Evolutionary conservation across 2,113 vertebrate species (phyloP), one percentile per base, ranked within the genome.

Genomic region (Porphyrio hochstetteri): DNA sequence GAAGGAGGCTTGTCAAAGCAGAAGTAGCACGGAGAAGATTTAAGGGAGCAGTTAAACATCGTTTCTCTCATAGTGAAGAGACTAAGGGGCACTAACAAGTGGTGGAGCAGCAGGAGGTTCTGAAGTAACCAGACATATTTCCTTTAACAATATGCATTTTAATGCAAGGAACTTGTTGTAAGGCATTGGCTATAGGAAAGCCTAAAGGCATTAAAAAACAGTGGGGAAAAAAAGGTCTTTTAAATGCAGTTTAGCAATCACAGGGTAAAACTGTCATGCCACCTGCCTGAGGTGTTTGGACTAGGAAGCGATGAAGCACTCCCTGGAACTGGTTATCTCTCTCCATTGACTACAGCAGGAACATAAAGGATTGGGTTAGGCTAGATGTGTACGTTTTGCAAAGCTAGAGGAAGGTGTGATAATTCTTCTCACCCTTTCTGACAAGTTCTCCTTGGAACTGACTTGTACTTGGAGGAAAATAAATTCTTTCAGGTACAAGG

Each of bases 401-500:
- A 25, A 96, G 38, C 67, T 69, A 5, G 79, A 93, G 33, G 48
- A 79, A 93, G 55, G 53, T 53, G 65, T 57, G 75, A 72, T 72
- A 33, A 44, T 46, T 48, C 52, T 70, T 87, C 85, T 84, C 77
- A 35, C 25, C n/a, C 60, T 46, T 84, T 52, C 81, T 85, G 61
- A 76, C 85, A 93, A 76, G 75, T 82, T 76, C 44, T 90, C 48
- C 84, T 85, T 53, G 69, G 61, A 80, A 71, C 3, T 15, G 57
- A 64, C 57, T 88, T 52, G 59, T 79, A 68, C 33, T 38, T 83
- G 88, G 35, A 83, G 72, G 91, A 86, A 89, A 46, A 91, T 1
- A 70, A 86, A 86, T 64, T 71, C 65, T 82, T 88, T 84, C 89
- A 79, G 86, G 81, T 88, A 87, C 56, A 16, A 76, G 88, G 64